Evolutionary conservation across 1,140 invertebrate genomes (phyloP), one percentile per base, ranked within the genome.

Genomic region (Drosophila mojavensis): DNA sequence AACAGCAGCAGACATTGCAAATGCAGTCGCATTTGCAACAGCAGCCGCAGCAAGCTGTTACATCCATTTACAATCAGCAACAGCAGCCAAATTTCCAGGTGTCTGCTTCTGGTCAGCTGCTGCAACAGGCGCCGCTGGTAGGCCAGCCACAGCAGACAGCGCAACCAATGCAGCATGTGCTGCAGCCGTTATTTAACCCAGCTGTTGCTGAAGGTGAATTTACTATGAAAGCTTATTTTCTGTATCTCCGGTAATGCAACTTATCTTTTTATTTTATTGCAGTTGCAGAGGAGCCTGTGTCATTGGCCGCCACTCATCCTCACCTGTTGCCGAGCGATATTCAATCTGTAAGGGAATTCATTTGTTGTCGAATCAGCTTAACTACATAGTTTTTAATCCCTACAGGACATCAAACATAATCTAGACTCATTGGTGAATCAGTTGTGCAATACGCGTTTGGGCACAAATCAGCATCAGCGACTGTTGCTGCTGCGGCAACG

Each of bases 381-480:
- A 74, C 43, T 61, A 56, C 54, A 20, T 28, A 3, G 9, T 13
- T 43, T 15, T 13, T 17, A 0, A 51, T 56, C 2, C 36, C 56
- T 61, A 6, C 45, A 91, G 91, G 92, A 92, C 63, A 92, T 92
- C 41, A 92, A 92, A 72, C 91, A 92, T 67, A 92, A 92, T 76
- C 55, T 92, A 28, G 92, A 92, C 62, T 82, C 90, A 3, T 73
- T 91, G 48, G 86, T 92, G 6, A 92, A 91, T 60, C 91, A 91
- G 47, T 75, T 92, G 71, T 90, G 91, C 53, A 91, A 90, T 45
- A 82, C 91, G 17, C 90, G 89, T 24, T 81, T 92, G 65, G 91
- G 91, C 17, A 92, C 91, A 13, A 92, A 92, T 61, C 84, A 91
- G 68, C 91, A 92, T 51, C 92, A 92, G 64, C 86, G 89, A 39